Evolutionary conservation across 2,888 invertebrate genomes (phyloP), one percentile per base, ranked within the genome.

Genomic region (Acronicta alni): DNA sequence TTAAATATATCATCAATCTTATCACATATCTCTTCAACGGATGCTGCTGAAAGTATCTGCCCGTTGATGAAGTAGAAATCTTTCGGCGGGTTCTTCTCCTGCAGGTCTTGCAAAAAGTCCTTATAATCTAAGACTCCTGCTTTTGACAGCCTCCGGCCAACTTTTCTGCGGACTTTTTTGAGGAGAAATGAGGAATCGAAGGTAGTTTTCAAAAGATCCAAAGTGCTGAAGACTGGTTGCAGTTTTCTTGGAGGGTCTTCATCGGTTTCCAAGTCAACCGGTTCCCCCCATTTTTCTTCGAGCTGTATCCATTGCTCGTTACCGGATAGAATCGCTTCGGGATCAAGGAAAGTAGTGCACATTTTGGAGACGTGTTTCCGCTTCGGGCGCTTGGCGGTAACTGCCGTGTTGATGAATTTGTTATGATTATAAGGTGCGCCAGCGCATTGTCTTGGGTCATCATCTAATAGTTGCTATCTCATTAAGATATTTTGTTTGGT

Each of bases 1-100:
- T 87, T 89, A 70, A 94, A 93, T 1, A 93, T 84, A 6, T 89
- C 85, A 43, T 94, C 93, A 14, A 93, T 93, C 54, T 84, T 84
- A 12, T 85, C 82, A 47, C 93, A 93, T 8, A 93, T 90, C 1
- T 89, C 86, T 67, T 93, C 92, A 0, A 92, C 87, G 0, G 93
- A 92, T 0, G 77, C 77, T 0, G 91, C 92, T 1, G 93, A 92
- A 0, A 91, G 70, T 1, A 92, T 85, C 47, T 92, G 87, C 0
- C 91, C 91, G 10, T 63, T 74, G 30, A 75, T 57, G 42, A 44
- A 59, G 48, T 75, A 75, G 26, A 65, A 77, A 26, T 71, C 54
- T n/a, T 77, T 77, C 0, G 79, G 67, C 0, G 87, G 83, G 2
- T 67, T 68, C 6, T 73, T 74, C 6, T 75, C 76, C 48, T 86